These are phyloP conservation scores for Drosophila anomalata DNA, from an alignment of 2,888 invertebrate species.

Conservation along the genomic window DNA sequence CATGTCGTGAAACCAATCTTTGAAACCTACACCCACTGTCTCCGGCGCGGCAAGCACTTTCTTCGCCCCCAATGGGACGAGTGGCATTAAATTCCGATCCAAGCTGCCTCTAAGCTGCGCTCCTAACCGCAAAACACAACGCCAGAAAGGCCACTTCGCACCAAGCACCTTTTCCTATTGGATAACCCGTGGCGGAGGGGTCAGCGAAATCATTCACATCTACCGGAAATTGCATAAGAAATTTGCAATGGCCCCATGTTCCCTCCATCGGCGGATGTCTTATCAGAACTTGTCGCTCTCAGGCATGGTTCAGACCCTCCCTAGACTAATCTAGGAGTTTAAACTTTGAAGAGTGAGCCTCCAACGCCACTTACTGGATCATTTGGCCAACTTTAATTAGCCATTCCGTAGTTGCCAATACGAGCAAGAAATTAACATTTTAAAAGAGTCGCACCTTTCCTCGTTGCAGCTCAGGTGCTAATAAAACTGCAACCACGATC, in stretches of 20 bases:
- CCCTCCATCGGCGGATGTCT: slow-evolving; percentile 26
- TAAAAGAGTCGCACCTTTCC: neutral
- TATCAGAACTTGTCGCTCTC: slow-evolving; percentile 28
- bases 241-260: slow-evolving; percentile 54
- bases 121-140: neutral
- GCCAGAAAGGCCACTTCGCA: slow-evolving; percentile 3
- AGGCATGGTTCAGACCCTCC: neutral
- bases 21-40: slow-evolving; percentile 26
- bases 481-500: slow-evolving; percentile 60
- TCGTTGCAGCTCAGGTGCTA: slow-evolving; percentile 53
- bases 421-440: neutral
- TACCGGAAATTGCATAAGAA: slow-evolving; percentile 79
- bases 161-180: slow-evolving; percentile 37
- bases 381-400: slow-evolving; percentile 68
- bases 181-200: slow-evolving; percentile 25
- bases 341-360: too few relatives aligned
- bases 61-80: slow-evolving; percentile 38
- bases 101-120: slow-evolving; percentile 1
- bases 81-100: slow-evolving; percentile 9
- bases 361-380: slow-evolving; percentile 67
- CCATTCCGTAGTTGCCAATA: slow-evolving; percentile 9
- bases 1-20: neutral
- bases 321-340: neutral
- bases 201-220: slow-evolving; percentile 67
- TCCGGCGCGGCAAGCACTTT: slow-evolving; percentile 47